phyloP scores from a whole-genome alignment of 2,797 vertebrate genomes.

The Poecilia velifera region DNA sequence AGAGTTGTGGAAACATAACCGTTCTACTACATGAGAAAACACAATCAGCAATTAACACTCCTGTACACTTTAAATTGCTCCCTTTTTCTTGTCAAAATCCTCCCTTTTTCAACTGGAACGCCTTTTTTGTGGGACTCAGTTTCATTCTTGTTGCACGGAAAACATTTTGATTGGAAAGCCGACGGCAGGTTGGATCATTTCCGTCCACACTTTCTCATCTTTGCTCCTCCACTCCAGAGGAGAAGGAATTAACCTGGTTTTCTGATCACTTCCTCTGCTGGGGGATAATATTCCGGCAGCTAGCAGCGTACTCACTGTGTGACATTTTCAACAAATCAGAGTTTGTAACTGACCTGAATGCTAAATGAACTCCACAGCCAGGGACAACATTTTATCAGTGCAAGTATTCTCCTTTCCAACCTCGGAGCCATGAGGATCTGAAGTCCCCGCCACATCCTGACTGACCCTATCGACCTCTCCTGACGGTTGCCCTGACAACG shows the following conservation, averaged over 20 bases:
- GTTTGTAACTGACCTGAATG: slow-evolving; percentile 61
- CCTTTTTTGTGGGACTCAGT: slow-evolving; percentile 58
- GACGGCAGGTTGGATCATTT: slow-evolving; percentile 63
- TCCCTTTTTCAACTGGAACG: slow-evolving; percentile 30
- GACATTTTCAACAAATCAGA: slow-evolving; percentile 71
- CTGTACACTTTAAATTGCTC: slow-evolving; percentile 64
- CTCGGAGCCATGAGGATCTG: slow-evolving; percentile 44
- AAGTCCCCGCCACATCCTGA: slow-evolving; percentile 59
- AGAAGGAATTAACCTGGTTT: slow-evolving; percentile 59
- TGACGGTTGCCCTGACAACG: slow-evolving; percentile 71
- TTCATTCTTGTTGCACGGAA: slow-evolving; percentile 65
- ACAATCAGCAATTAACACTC: slow-evolving; percentile 50
- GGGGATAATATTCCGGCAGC: slow-evolving; percentile 59
- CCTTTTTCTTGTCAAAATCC: slow-evolving; percentile 31
- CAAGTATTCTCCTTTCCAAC: slow-evolving; percentile 47
- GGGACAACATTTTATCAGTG: slow-evolving; percentile 40
- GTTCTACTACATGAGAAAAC: slow-evolving; percentile 17
- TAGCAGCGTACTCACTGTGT: slow-evolving; percentile 46
- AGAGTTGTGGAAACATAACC: neutral
- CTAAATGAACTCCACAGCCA: slow-evolving; percentile 49
- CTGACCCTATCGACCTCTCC: slow-evolving; percentile 74
- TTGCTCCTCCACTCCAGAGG: slow-evolving; percentile 38
- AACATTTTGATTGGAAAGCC: slow-evolving; percentile 77
- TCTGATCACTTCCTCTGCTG: slow-evolving; percentile 59
- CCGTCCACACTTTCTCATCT: slow-evolving; percentile 52